Base-by-base conservation (phyloP, 2,888 invertebrate genomes). In the Piscicola geometra region DNA sequence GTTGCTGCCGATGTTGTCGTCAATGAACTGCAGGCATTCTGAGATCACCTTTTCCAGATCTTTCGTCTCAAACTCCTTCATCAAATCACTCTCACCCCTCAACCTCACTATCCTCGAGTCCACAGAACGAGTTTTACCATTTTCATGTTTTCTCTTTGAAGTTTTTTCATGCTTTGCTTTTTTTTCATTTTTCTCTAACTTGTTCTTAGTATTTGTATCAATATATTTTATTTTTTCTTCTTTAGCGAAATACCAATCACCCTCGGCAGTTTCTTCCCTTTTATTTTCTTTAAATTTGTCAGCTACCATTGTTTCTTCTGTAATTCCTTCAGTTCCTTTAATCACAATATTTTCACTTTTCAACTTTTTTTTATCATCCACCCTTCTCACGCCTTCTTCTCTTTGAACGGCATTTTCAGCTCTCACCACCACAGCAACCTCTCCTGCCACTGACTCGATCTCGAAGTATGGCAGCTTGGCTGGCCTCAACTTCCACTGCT, bases 21-120 rank as follows among this genome's bases (percentile, higher is more conserved):
- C 60, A 21, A 56, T 56, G 25, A 18, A 56, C n/a, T 56, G 60
- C 60, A 56, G 25, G n/a, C 60, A 56, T n/a, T 56, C 60, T 25
- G 60, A 56, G 25, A 56, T 56, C 3, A 56, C 60, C 25, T 56
- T 56, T 56, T 56, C 60, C 21, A 56, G 60, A 21, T 56, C 60
- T n/a, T 25, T 56, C n/a, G 60, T 18, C 3, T 56, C 60, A 21
- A 56, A 56, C 25, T 56, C 60, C 25, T 56, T n/a, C 21, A 25
- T 25, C n/a, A 56, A 21, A 21, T 56, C 60, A 9, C n/a, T 21
- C 25, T 56, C 60, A 9, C 3, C 5, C 60, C 60, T 56, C 60
- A 56, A 56, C 60, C 60, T 56, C 25, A 18, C 25, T 3, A 56
- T 18, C 60, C 25, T 56, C 60, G 60, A 56, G 25, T 56, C n/a